These are phyloP conservation scores for Zonitis immaculata DNA, from an alignment of 2,888 invertebrate species.

Conservation along the genomic window DNA sequence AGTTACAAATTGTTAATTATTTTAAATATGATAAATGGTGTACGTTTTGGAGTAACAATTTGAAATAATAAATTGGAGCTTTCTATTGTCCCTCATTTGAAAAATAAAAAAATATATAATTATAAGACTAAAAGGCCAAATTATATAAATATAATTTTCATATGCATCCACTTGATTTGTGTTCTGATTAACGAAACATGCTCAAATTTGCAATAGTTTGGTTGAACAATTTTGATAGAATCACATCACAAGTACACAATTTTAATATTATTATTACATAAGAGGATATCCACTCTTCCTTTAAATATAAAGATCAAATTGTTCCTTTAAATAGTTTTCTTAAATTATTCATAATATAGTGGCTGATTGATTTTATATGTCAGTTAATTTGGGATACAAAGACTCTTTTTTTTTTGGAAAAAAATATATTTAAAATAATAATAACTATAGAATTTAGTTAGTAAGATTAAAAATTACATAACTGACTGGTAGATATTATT, in stretches of 20 bases:
- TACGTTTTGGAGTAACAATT: background rate
- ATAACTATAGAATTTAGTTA: background rate
- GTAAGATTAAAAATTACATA: conserved; percentile 16
- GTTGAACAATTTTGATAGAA: background rate
- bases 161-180: no score
- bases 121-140: background rate
- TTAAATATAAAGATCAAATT: background rate
- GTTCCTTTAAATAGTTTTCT: background rate
- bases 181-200: background rate
- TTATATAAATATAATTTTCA: background rate
- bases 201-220: background rate
- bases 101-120: no score
- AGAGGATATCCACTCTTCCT: background rate
- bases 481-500: conserved; percentile 22
- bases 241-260: background rate
- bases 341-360: background rate
- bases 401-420: no score
- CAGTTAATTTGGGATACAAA: no score
- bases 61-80: no score
- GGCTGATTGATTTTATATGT: background rate
- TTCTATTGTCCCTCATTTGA: no score
- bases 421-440: no score
- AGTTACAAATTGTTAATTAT: no score
- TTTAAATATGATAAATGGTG: background rate
- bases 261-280: no score